Conservation (phyloP, 2,888 invertebrate genomes). For the Nysson spinosus region DNA sequence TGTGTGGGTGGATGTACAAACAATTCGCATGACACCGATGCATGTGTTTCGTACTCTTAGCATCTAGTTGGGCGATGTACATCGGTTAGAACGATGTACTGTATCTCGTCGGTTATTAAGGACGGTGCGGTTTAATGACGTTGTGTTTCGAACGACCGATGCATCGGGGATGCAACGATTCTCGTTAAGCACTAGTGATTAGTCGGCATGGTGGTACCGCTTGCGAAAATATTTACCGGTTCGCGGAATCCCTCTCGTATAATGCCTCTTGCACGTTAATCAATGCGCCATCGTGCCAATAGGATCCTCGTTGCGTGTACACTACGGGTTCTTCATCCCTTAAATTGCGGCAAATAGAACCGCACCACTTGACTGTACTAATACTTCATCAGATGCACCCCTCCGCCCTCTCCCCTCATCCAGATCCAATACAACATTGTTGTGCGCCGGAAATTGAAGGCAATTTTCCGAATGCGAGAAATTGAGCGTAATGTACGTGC, state of each 20-base stretch:
- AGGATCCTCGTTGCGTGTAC: slow-evolving; percentile 1
- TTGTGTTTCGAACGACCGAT: slow-evolving; percentile 28
- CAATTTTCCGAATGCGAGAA: no score
- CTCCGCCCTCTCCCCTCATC: no score
- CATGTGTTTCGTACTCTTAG: slow-evolving; percentile 55
- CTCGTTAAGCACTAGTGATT: slow-evolving; percentile 39
- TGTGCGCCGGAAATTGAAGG: no score
- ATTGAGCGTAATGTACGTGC: no score
- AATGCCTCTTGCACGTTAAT: slow-evolving; percentile 19
- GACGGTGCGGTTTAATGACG: slow-evolving; percentile 61
- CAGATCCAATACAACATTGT: no score
- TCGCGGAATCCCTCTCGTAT: slow-evolving; percentile 16
- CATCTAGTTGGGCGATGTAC: slow-evolving; percentile 52
- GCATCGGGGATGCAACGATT: slow-evolving; percentile 28
- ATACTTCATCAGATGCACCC: no score
- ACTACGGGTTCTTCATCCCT: not conserved
- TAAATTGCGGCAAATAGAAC: no score
- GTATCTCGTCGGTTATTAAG: slow-evolving; percentile 56
- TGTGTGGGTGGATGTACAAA: slow-evolving; percentile 11
- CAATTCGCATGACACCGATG: slow-evolving; percentile 61
- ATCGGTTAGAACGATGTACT: slow-evolving; percentile 38
- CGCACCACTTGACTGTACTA: no score
- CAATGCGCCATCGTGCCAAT: not conserved
- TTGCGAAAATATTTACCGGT: slow-evolving; percentile 50
- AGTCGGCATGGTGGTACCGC: slow-evolving; percentile 10